Conservation (phyloP, 2,113 vertebrate species). For the Apteryx owenii region DNA sequence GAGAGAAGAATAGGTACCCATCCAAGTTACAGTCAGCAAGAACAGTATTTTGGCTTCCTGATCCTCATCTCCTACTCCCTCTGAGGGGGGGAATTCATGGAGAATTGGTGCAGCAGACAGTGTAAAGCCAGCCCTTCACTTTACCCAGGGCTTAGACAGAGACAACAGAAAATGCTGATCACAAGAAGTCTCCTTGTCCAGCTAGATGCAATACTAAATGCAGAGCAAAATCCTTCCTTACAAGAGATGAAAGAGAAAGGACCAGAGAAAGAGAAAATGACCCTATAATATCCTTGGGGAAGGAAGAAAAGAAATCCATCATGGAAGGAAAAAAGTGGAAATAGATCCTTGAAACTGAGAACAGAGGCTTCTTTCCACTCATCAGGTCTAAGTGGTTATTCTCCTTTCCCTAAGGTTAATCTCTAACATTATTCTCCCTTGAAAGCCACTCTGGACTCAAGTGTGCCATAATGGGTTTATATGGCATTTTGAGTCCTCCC, state of each 20-base stretch:
- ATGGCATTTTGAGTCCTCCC: not conserved
- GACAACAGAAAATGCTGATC: not conserved
- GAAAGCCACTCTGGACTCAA: not conserved
- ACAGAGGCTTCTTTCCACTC: too few species aligned
- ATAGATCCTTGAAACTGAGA: not conserved
- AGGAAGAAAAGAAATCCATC: not conserved
- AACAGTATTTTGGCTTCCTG: not conserved
- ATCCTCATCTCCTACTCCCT: not conserved
- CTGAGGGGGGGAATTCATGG: not conserved
- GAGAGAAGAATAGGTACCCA: not conserved
- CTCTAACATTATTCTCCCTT: not conserved
- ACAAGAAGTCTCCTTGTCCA: not conserved
- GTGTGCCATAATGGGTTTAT: not conserved
- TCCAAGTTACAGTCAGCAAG: not conserved
- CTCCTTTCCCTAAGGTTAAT: not conserved
- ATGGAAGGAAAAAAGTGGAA: not conserved
- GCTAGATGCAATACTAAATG: not conserved
- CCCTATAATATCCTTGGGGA: not conserved
- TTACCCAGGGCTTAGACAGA: not conserved
- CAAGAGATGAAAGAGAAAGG: not conserved
- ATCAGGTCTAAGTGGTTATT: not conserved
- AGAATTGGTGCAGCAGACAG: not conserved
- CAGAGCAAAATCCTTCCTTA: not conserved
- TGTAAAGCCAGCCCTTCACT: not conserved
- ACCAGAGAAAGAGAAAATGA: not conserved